Base-by-base conservation (phyloP, 2,797 vertebrate genomes). In the Aeoliscus strigatus region DNA sequence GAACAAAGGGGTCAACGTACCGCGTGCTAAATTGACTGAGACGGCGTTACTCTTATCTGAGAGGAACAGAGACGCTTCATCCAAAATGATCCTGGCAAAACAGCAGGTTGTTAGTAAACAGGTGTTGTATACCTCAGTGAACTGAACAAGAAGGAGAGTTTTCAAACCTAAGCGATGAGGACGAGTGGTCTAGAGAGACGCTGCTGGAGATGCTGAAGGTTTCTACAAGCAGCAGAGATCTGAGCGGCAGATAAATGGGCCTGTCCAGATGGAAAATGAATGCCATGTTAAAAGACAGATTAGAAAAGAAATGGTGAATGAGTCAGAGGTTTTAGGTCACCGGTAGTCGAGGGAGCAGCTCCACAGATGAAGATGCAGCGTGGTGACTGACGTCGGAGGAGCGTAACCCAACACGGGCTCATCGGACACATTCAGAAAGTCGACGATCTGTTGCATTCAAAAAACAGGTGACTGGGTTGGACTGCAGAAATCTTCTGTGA, bases 121-220 rank as follows among this genome's bases (percentile, higher is more conserved):
- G 3, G 52, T 38, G 10, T 31, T 38, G 12, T 12, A 9, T n/a
- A 25, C 17, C 35, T n/a, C 5, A 23, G 15, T 0, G 9, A 8
- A 10, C 2, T 24, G 16, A 45, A 14, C 14, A 18, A 34, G 18
- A 3, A 21, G 17, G 5, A 4, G 2, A 3, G 0, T 2, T 30
- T 16, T 55, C 27, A 30, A 90, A 98, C 96, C 96, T 91, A 68
- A 99, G 90, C 44, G 91, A 93, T 39, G 95, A 96, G 4, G 94
- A 96, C 0, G 92, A 95, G 44, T 90, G 94, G 72, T 99, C 96
- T 55, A 96, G 68, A 9, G 94, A 89, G 28, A 94, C 91, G 2
- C 91, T 95, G 76, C 95, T 96, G 42, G 94, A 98, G 74, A 99
- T 89, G 63, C 94, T 98, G 77, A 99, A 97, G 8, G 95, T 96